phyloP scores from a whole-genome alignment of 2,797 vertebrate genomes.

The Muscicapa striata region DNA sequence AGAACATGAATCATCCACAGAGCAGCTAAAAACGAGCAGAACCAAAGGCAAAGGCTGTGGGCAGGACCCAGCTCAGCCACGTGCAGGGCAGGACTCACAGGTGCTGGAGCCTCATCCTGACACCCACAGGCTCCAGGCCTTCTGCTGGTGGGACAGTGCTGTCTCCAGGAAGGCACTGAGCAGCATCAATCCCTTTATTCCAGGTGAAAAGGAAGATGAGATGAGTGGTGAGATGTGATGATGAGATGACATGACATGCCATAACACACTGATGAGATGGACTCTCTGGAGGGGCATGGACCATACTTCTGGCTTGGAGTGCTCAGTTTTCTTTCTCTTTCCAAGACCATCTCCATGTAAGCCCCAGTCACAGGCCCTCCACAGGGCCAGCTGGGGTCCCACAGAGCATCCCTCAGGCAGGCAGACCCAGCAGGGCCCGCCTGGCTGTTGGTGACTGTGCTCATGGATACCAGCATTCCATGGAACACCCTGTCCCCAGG shows the following conservation, averaged over 20 bases:
- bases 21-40: background rate
- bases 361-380: background rate
- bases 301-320: background rate
- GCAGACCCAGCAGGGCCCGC: fast-evolving
- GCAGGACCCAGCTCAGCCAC: background rate
- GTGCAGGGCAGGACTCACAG: background rate
- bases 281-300: background rate
- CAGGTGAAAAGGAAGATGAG: background rate
- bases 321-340: background rate
- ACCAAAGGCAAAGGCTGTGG: background rate
- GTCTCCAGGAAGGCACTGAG: background rate
- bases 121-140: background rate
- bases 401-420: background rate
- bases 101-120: background rate
- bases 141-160: background rate
- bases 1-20: background rate
- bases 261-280: background rate
- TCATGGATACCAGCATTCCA: background rate
- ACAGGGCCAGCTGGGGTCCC: background rate
- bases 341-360: background rate
- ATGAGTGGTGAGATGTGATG: background rate
- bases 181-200: background rate
- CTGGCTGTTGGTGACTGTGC: fast-evolving
- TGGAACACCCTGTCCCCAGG: background rate
- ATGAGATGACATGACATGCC: background rate